A percentile compares a stretch with the other conserved stretches of the same genome.
Evolutionary conservation across 2,888 invertebrate species (phyloP).

Genomic region (Diaprepes abbreviatus): DNA sequence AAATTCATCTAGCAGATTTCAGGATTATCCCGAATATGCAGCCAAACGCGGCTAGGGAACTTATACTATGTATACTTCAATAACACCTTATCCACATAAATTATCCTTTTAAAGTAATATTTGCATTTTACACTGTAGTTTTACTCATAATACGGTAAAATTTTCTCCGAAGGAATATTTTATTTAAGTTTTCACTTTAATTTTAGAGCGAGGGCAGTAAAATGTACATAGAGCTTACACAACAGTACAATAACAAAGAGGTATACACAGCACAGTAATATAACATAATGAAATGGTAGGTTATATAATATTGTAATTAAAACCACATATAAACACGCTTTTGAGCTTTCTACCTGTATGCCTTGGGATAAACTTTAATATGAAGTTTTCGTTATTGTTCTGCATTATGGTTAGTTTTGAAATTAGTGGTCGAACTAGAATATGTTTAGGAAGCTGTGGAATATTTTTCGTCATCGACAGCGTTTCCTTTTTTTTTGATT

Average conservation of each 20-base stretch:
- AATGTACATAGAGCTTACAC: not conserved
- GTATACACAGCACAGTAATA: conserved; percentile 8
- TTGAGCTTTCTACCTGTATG: conserved; percentile 5
- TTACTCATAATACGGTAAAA: not conserved
- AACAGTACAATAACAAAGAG: conserved; percentile 19
- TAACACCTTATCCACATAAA: no score
- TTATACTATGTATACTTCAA: no score
- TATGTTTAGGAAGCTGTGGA: not conserved
- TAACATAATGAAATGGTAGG: conserved; percentile 13
- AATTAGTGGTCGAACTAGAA: not conserved
- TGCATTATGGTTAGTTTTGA: not conserved
- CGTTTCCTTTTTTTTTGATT: no score
- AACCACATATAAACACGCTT: conserved; percentile 27
- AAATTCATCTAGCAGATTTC: no score
- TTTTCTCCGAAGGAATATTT: not conserved
- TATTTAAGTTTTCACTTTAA: not conserved
- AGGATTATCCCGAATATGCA: no score
- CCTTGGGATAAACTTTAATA: conserved; percentile 2
- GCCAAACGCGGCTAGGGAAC: no score
- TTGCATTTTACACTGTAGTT: no score
- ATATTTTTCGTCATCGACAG: no score
- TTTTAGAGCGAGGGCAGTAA: conserved; percentile 1
- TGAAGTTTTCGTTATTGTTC: not conserved
- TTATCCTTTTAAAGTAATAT: no score
- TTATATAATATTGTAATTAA: conserved; percentile 26